Evolutionary conservation across 2,113 vertebrate species (phyloP).

Genomic region (Rhabdomys dilectus): DNA sequence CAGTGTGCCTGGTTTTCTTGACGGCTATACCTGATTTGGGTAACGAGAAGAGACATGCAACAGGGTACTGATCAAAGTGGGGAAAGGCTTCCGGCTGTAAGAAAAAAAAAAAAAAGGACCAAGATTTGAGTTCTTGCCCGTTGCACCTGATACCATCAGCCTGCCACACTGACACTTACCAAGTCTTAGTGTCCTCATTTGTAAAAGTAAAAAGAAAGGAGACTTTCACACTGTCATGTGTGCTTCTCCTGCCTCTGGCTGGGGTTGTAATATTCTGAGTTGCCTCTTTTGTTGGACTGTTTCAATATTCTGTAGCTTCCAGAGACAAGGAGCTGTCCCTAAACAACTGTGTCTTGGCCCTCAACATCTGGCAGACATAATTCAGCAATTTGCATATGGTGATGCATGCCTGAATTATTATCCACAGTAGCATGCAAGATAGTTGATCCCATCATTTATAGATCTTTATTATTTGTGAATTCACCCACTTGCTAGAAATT

Average conservation of each 20-base stretch:
- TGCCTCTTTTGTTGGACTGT: not conserved
- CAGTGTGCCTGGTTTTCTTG: not conserved
- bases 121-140: not conserved
- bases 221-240: not conserved
- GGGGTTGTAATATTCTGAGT: not conserved
- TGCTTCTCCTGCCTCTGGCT: not conserved
- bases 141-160: not conserved
- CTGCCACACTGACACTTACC: not conserved
- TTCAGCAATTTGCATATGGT: not conserved
- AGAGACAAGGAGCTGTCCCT: not conserved
- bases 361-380: not conserved
- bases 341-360: not conserved
- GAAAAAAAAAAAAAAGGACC: not conserved
- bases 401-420: not conserved
- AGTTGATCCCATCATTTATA: not conserved
- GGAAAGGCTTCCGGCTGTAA: not conserved
- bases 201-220: not conserved
- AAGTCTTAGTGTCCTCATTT: not conserved
- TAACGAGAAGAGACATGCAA: not conserved
- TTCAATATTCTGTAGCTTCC: not conserved
- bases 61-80: not conserved
- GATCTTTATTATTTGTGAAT: slow-evolving; percentile 2
- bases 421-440: not conserved
- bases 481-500: not conserved
- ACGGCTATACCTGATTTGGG: not conserved